Evolutionary conservation across 2,888 invertebrate genomes (phyloP).

Genomic region (Trimorus sp.): DNA sequence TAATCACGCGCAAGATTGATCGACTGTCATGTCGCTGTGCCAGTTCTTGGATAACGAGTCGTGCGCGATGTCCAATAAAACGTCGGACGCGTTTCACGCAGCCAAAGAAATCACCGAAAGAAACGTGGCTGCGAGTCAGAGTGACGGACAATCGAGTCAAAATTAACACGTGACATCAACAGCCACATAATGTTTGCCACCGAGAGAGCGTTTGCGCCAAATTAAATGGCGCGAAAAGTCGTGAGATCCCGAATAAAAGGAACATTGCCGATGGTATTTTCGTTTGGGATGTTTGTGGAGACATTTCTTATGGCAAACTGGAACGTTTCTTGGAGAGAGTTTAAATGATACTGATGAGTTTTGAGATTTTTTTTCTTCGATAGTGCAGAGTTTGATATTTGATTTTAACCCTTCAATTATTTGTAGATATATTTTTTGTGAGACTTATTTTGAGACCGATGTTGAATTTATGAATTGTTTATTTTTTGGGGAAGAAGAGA

Average conservation of each 20-base stretch:
- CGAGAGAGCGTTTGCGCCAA: slow-evolving; percentile 16
- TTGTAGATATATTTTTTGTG: no score
- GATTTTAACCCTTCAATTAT: no score
- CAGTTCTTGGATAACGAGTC: background rate
- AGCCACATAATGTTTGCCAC: slow-evolving; percentile 12
- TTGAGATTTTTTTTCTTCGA: no score
- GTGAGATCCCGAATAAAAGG: slow-evolving; percentile 4
- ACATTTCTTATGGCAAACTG: background rate
- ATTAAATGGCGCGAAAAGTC: slow-evolving; percentile 22
- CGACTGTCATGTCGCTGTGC: slow-evolving; percentile 16
- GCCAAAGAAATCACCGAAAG: no score
- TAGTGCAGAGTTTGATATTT: no score
- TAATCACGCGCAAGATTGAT: slow-evolving; percentile 29
- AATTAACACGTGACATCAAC: slow-evolving; percentile 21
- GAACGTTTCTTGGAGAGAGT: no score
- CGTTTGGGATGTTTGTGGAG: background rate
- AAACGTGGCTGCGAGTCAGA: background rate
- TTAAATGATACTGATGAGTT: no score
- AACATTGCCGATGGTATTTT: background rate
- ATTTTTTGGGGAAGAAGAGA: no score
- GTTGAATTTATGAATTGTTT: no score
- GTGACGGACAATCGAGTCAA: slow-evolving; percentile 10
- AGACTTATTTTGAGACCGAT: no score
- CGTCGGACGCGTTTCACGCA: background rate
- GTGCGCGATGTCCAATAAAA: background rate